Conservation (phyloP, 53 echinoderm and acorn worm species). For the Apostichopus leukothele region DNA sequence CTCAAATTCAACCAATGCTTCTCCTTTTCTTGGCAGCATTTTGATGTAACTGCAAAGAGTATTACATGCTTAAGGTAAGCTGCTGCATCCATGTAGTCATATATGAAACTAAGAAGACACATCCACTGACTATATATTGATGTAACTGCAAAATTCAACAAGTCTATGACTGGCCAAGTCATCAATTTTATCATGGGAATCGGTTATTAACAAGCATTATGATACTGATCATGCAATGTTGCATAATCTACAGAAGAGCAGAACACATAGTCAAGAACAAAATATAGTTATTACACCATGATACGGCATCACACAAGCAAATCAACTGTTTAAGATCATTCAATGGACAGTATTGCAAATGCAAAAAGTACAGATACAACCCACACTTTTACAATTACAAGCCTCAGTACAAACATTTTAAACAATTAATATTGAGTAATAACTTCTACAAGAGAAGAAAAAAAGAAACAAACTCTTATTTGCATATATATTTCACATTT, state of each 20-base stretch:
- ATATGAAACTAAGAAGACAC: not conserved
- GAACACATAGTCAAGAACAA: not conserved
- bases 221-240: not conserved
- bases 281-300: not conserved
- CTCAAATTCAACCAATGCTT: constrained; percentile 95
- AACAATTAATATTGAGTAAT: no score
- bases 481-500: no score
- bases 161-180: not conserved
- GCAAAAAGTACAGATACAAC: no score
- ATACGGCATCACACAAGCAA: no score
- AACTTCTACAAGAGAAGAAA: no score
- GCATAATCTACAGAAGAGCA: not conserved
- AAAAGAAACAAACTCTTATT: no score
- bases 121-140: no score
- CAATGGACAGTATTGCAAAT: no score
- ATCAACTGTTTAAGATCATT: no score
- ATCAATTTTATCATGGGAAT: not conserved
- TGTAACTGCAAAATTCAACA: no score
- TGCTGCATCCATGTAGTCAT: not conserved
- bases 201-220: not conserved
- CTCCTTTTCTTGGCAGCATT: constrained; percentile 79
- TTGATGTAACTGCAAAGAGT: constrained; percentile 72
- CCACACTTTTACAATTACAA: no score
- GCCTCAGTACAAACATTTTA: no score
- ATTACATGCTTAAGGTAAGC: not conserved